Base-by-base conservation (phyloP, 2,797 vertebrate species). In the Hippoglossus hippoglossus region DNA sequence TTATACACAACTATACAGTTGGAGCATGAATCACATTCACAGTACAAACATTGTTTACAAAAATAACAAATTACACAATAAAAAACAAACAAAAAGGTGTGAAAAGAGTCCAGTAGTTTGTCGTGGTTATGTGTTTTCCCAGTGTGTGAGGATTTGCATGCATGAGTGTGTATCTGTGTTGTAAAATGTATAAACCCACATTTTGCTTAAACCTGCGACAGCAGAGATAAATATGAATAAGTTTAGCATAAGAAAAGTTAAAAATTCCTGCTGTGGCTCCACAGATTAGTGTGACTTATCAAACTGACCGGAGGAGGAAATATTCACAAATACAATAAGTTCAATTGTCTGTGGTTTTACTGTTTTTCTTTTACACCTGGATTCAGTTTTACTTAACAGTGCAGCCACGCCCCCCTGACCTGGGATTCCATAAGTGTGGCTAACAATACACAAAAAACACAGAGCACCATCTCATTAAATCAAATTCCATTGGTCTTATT, bases 1-100 rank as follows among this genome's bases (percentile, higher is more conserved):
- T 93, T 93, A 95, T 94, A 88, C 91, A 95, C 94, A 95, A 92
- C 93, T 94, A 91, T 93, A 95, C 93, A 95, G 89, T 91, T 77
- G 60, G 83, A 93, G 87, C 92, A 91, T 89, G 83, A 88, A 82
- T 89, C 89, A 91, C 87, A 93, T 95, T 95, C 95, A 95, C 95
- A 95, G 94, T 94, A 94, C 92, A 93, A 91, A 92, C 84, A 90
- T 89, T 57, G 63, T 89, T 89, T 91, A 91, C 85, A 91, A 31
- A 56, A 56, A 31, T 89, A 85, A 78, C 39, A 79, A 79, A 86
- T 83, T 55, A 86, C 79, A 86, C 71, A 81, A 76, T 80, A 65
- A 58, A 75, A 74, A 62, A 82, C 82, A 25, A 44, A 10, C 7
- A 16, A 60, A 60, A 87, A 86, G 58, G 74, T 80, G 80, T 90